phyloP scores from a whole-genome alignment of 2,888 invertebrate species.

The Drosophila mimetica region DNA sequence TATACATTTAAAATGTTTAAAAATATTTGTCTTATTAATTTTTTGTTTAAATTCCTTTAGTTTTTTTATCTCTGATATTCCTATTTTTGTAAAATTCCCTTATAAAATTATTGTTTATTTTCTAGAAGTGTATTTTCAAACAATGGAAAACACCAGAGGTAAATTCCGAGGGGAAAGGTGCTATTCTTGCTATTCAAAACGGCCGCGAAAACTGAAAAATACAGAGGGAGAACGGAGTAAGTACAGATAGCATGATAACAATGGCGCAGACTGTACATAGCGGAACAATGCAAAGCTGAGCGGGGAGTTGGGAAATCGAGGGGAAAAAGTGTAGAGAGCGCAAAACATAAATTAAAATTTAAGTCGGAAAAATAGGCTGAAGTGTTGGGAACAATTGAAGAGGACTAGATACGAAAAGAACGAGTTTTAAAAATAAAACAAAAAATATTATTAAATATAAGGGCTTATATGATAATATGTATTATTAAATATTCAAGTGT shows the following conservation, averaged over 20 bases:
- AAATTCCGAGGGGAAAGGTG: slow-evolving; percentile 14
- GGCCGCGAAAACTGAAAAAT: slow-evolving; percentile 10
- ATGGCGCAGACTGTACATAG: slow-evolving; percentile 20
- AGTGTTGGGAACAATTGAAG: not conserved
- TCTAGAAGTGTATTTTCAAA: not conserved
- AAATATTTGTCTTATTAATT: not conserved
- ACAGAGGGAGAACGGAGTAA: slow-evolving; percentile 4
- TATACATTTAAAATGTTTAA: too few relatives aligned
- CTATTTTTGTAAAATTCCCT: not conserved
- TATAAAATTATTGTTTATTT: not conserved
- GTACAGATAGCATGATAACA: slow-evolving; percentile 16
- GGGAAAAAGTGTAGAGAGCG: not conserved
- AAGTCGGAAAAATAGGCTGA: not conserved
- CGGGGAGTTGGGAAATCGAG: not conserved
- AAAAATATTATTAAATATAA: too few relatives aligned
- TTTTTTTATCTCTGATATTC: not conserved
- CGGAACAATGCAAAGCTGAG: slow-evolving; percentile 1
- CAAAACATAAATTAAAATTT: not conserved
- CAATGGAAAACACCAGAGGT: slow-evolving; percentile 1
- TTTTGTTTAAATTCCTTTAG: not conserved
- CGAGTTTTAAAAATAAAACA: too few relatives aligned
- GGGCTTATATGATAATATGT: too few relatives aligned
- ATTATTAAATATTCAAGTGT: too few relatives aligned
- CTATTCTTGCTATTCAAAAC: slow-evolving; percentile 17
- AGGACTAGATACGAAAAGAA: too few relatives aligned